Conservation (phyloP, 2,113 vertebrate genomes). For the Antigone vipio region DNA sequence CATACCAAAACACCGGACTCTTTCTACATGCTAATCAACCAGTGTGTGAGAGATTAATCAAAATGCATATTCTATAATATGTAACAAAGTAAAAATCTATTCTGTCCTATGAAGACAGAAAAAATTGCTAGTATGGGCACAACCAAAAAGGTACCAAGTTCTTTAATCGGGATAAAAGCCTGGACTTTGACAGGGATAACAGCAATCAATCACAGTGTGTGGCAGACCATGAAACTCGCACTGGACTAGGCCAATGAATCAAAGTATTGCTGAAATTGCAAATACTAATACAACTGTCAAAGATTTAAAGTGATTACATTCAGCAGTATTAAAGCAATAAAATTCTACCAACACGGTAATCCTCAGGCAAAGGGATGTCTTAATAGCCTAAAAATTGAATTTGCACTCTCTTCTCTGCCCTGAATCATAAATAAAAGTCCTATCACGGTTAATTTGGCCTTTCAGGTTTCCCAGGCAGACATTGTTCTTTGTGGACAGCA, state of each 20-base stretch:
- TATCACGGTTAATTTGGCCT: background rate
- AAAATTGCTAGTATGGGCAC: background rate
- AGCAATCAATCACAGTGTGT: background rate
- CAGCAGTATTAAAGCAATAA: background rate
- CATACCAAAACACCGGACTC: conserved; percentile 29
- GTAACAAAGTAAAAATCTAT: conserved; percentile 61
- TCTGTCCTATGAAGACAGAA: conserved; percentile 44
- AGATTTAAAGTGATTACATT: conserved; percentile 2
- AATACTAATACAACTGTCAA: background rate
- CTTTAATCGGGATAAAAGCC: conserved; percentile 1
- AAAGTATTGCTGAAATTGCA: background rate
- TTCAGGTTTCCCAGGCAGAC: background rate
- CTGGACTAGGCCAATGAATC: background rate
- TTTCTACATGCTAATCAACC: conserved; percentile 30
- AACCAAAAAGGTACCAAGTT: conserved; percentile 16
- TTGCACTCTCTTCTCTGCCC: background rate
- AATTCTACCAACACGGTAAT: background rate
- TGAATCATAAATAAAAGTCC: conserved; percentile 1
- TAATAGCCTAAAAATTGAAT: conserved; percentile 23
- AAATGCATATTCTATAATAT: conserved; percentile 47
- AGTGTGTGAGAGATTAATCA: conserved; percentile 57
- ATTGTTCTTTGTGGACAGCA: background rate
- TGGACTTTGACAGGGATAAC: background rate
- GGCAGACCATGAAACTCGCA: background rate
- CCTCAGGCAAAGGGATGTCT: background rate